Base-by-base conservation (phyloP, 2,113 vertebrate genomes). In the Prionailurus bengalensis region DNA sequence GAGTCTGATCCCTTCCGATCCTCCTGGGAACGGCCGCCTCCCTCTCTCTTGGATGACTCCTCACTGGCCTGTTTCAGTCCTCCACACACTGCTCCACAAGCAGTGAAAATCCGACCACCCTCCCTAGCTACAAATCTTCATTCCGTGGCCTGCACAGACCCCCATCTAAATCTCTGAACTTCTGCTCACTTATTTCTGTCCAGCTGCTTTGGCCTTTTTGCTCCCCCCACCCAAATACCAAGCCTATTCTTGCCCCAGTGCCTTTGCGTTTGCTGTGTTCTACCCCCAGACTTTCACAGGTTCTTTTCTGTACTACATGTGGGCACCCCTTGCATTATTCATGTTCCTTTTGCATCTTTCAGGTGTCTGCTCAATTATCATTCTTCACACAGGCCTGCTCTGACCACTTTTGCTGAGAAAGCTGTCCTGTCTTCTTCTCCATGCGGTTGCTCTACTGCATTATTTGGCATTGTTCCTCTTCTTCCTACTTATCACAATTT, bases 371-470 rank as follows among this genome's bases (percentile, higher is more conserved):
- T 86, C 55, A 86, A 23, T 36, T 45, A 14, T 9, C 73, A 36
- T 36, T 36, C 53, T 36, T 91, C 70, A 19, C 33, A 2, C 36
- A 70, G 5, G 25, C 7, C 21, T 66, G 7, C 42, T 55, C 45
- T 73, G 78, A 48, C 9, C 10, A 10, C 1, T 29, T n/a, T 33
- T 48, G 36, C 84, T 83, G n/a, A 68, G 55, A 36, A 10, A 23
- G 29, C 58, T 39, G 63, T 42, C 48, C 27, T 10, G 33, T 33
- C 36, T 17, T 74, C 13, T 10, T 74, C 13, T 10, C 29, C 36
- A 5, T 1, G 1, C 5, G 3, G 0, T 65, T 25, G 4, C 65
- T 25, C 25, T 4, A 0, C 31, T 12, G 6, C 27, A 27, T 36
- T 14, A 3, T 11, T 27, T 25, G 39, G 29, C 45, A 11, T 36